Evolutionary conservation across 1,140 invertebrate species (phyloP).

Genomic region (Daktulosphaira vitifoliae): DNA sequence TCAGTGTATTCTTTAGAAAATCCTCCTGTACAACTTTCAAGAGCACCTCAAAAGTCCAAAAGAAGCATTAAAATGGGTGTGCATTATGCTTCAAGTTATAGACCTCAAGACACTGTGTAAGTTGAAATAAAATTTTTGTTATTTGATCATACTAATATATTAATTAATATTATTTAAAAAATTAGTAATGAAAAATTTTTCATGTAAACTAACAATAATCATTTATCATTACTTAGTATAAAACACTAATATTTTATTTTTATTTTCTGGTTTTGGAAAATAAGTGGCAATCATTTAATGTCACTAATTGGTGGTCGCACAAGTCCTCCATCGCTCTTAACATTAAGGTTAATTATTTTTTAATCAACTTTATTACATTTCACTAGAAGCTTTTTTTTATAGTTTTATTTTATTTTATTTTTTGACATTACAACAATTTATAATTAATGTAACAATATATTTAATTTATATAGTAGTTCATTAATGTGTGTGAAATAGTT

Average conservation of each 20-base stretch:
- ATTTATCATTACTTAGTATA: too few relatives aligned
- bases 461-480: too few relatives aligned
- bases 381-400: too few relatives aligned
- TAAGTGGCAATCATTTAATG: slow-evolving; percentile 18
- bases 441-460: too few relatives aligned
- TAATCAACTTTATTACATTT: too few relatives aligned
- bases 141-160: neutral
- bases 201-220: too few relatives aligned
- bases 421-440: too few relatives aligned
- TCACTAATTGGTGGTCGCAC: slow-evolving; percentile 23
- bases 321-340: slow-evolving; percentile 23
- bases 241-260: slow-evolving; percentile 13
- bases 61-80: slow-evolving; percentile 37
- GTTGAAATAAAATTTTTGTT: slow-evolving; percentile 27
- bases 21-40: slow-evolving; percentile 41
- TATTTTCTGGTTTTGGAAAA: slow-evolving; percentile 20
- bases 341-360: slow-evolving; percentile 29
- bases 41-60: slow-evolving; percentile 39
- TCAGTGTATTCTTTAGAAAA: slow-evolving; percentile 48
- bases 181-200: too few relatives aligned
- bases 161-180: too few relatives aligned
- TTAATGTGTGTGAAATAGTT: too few relatives aligned
- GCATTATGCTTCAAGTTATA: slow-evolving; percentile 41
- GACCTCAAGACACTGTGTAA: slow-evolving; percentile 42
- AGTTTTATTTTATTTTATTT: too few relatives aligned